A percentile compares a stretch with the other conserved stretches of the same genome.
These are phyloP conservation scores for Eulacestoma nigropectus DNA, from an alignment of 2,113 vertebrate species.

Conservation along the genomic window DNA sequence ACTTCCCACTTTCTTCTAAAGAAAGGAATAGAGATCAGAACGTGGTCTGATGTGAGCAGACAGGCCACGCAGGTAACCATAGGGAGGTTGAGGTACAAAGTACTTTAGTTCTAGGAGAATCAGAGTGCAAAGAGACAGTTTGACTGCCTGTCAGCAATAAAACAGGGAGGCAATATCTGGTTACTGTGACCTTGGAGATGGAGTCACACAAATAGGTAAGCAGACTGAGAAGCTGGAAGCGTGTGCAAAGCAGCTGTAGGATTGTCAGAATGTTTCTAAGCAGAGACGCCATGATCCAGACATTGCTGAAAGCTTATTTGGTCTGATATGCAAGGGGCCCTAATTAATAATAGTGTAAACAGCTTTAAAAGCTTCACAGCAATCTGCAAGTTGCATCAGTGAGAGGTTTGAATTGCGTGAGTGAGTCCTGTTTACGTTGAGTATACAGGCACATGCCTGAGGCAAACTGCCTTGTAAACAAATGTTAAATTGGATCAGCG, in stretches of 20 bases:
- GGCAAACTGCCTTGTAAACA: background rate
- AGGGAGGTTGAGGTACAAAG: background rate
- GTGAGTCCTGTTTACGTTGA: background rate
- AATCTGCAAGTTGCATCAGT: background rate
- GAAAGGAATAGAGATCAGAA: background rate
- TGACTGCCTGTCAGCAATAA: constrained; percentile 8
- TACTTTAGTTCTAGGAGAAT: background rate
- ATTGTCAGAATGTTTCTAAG: background rate
- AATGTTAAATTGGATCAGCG: background rate
- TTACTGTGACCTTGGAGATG: constrained; percentile 9
- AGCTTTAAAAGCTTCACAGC: constrained; percentile 13
- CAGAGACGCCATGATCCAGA: background rate
- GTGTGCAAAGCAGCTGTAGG: background rate
- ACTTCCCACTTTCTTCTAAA: background rate
- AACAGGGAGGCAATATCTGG: constrained; percentile 1
- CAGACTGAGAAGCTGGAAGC: background rate
- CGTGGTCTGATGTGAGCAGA: background rate
- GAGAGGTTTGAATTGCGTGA: background rate
- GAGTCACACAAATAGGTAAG: background rate
- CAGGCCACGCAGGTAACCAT: background rate
- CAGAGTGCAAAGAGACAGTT: background rate
- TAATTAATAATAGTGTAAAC: constrained; percentile 23
- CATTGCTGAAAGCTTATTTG: constrained; percentile 9
- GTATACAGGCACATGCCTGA: background rate
- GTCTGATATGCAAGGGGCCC: background rate